phyloP scores from a whole-genome alignment of 2,888 invertebrate genomes.

The Nemoura dubitans region DNA sequence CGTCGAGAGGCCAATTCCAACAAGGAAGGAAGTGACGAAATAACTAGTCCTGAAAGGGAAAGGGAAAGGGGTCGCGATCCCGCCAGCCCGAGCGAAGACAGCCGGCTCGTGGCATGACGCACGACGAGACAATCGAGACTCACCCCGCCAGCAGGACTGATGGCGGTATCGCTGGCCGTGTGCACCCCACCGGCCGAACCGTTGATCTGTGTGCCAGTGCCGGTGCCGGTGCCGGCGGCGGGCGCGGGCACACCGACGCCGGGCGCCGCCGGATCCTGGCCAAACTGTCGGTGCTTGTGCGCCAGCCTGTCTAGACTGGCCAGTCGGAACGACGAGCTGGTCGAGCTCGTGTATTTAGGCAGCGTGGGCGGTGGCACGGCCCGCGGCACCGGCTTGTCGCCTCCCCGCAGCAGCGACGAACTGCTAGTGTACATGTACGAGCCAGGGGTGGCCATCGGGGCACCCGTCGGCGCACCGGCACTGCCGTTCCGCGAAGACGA shows the following conservation, averaged over 20 bases:
- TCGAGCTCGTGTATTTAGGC: conserved; percentile 79
- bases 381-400: conserved; percentile 47
- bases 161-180: background rate
- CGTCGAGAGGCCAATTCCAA: background rate
- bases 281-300: conserved; percentile 81
- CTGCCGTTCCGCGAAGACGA: conserved; percentile 38
- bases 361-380: conserved; percentile 76
- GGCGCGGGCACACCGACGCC: background rate
- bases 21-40: background rate
- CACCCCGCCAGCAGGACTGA: conserved; percentile 32
- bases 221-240: conserved; percentile 28
- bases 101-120: background rate
- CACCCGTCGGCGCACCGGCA: conserved; percentile 1
- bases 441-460: conserved; percentile 50
- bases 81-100: background rate
- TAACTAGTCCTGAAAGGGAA: background rate
- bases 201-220: background rate
- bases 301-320: conserved; percentile 86
- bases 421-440: conserved; percentile 53
- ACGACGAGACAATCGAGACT: conserved; percentile 17
- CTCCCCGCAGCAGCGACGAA: conserved; percentile 50
- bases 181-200: background rate
- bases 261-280: conserved; percentile 64
- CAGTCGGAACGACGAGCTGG: conserved; percentile 75
- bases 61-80: background rate